Base-by-base conservation (phyloP, 2,888 invertebrate species). In the Marasmarcha lunaedactyla region DNA sequence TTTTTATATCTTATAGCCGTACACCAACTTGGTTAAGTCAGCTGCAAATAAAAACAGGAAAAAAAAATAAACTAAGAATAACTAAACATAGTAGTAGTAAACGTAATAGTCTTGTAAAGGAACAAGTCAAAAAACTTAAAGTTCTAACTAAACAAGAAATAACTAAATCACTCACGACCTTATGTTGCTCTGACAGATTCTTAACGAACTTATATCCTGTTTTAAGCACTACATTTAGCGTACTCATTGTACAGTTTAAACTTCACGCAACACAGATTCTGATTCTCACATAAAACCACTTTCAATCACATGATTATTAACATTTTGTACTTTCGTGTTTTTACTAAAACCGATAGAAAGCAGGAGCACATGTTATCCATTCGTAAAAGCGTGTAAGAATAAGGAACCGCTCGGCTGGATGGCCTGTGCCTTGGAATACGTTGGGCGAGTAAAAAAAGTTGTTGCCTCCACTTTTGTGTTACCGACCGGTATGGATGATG, bases 141-240 rank as follows among this genome's bases (percentile, higher is more conserved):
- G n/a, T n/a, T n/a, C n/a, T n/a, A n/a, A n/a, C n/a, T n/a, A n/a
- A n/a, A n/a, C n/a, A n/a, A n/a, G n/a, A n/a, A n/a, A n/a, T n/a
- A n/a, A n/a, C n/a, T n/a, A 5, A 20, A 20, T 20, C 3, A 20
- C 81, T 81, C 54, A 83, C 83, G 50, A 58, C 50, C 57, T 72
- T 81, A 43, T 67, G 71, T 44, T 63, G 72, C 48, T 68, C 79
- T 35, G 78, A 65, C 42, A 81, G 69, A 59, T 72, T 74, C 63
- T 79, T 83, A 39, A 81, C 70, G 48, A 81, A 70, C 58, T 72
- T 76, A 48, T 76, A 79, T 59, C 83, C 73, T 45, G 76, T 79
- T 58, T 78, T 81, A 39, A 81, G 57, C 51, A 83, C 58, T 48
- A 71, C 70, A 52, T 71, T 81, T 50, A 81, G 52, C 42, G 71